Evolutionary conservation across 2,113 vertebrate genomes (phyloP).

Genomic region (Cyphomyrus plagiostoma): DNA sequence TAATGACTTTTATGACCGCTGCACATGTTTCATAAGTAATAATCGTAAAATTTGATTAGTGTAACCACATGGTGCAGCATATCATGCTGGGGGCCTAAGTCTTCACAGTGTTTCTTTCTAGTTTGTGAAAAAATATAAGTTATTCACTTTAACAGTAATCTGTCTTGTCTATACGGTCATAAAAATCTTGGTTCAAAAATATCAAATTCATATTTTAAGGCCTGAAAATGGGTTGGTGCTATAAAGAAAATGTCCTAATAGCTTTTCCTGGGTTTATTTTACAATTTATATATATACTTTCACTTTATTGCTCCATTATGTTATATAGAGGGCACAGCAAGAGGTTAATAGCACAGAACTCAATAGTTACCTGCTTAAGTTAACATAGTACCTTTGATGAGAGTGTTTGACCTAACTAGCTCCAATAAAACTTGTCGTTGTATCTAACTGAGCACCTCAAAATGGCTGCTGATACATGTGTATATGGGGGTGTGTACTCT

Average conservation of each 20-base stretch:
- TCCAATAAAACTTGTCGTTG: background rate
- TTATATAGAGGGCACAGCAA: background rate
- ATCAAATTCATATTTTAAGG: background rate
- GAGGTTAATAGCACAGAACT: background rate
- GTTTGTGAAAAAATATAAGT: constrained; percentile 21
- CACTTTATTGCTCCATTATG: background rate
- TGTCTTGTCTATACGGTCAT: background rate
- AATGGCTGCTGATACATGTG: background rate
- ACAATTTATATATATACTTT: background rate
- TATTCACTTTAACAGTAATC: constrained; percentile 17
- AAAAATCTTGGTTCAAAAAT: constrained; percentile 13
- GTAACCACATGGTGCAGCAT: constrained; percentile 15
- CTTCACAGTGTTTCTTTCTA: background rate
- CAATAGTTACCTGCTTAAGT: background rate
- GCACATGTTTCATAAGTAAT: constrained; percentile 22
- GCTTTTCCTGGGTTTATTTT: background rate
- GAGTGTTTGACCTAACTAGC: background rate
- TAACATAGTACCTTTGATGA: background rate
- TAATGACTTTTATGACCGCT: constrained; percentile 15
- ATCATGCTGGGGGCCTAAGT: background rate
- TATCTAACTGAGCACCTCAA: background rate
- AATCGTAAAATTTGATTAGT: constrained; percentile 27
- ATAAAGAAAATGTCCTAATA: background rate
- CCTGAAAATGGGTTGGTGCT: background rate
- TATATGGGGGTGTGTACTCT: background rate